Conservation (phyloP, 1,140 invertebrate species). For the Drosophila obscura region DNA sequence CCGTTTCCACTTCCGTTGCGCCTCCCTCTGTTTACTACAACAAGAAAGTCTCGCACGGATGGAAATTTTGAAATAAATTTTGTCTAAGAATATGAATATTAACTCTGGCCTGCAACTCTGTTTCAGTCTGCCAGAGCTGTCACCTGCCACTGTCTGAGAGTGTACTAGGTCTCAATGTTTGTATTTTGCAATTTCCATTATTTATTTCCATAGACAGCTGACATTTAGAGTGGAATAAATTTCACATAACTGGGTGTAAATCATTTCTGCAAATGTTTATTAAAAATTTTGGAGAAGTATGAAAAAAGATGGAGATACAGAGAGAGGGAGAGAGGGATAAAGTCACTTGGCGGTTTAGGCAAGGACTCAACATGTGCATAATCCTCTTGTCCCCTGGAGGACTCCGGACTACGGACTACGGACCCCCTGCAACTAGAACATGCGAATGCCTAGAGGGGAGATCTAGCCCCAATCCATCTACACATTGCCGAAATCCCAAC, state of each 20-base stretch:
- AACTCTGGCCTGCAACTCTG: no score
- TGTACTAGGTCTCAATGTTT: conserved; percentile 22
- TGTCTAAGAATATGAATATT: no score
- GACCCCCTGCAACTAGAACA: conserved; percentile 59
- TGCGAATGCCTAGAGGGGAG: conserved; percentile 34
- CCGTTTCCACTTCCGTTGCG: no score
- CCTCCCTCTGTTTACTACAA: no score
- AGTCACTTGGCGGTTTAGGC: conserved; percentile 48
- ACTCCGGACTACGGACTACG: conserved; percentile 15
- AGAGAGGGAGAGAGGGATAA: conserved; percentile 3
- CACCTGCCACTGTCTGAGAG: no score
- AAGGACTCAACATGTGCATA: conserved; percentile 71
- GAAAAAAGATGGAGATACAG: conserved; percentile 10
- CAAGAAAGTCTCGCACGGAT: no score
- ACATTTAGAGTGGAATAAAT: conserved; percentile 27
- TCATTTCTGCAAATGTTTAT: conserved; percentile 64
- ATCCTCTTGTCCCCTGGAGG: conserved; percentile 34
- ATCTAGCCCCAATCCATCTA: background rate
- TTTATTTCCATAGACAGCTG: background rate
- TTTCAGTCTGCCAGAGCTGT: no score
- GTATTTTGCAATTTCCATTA: conserved; percentile 16
- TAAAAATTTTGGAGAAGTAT: conserved; percentile 39
- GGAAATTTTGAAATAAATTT: no score
- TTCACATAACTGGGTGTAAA: conserved; percentile 46
- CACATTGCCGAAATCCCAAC: conserved; percentile 42